These are phyloP conservation scores for Gouania willdenowi DNA, from an alignment of 2,797 vertebrate genomes.

Conservation along the genomic window DNA sequence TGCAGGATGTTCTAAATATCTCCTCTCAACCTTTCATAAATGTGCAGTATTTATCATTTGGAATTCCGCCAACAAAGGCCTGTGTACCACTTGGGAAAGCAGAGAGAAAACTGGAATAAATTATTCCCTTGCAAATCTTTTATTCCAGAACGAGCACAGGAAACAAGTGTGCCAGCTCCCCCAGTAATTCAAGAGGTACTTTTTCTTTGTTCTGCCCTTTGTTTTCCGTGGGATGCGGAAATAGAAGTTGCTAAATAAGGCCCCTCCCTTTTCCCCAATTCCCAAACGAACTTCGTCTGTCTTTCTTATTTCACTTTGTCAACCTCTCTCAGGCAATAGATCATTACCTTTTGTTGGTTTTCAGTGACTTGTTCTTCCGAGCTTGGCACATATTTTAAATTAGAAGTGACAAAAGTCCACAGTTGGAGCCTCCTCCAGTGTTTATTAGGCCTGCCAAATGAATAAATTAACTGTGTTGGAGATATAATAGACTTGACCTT, in stretches of 20 bases:
- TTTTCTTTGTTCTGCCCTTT: slow-evolving; percentile 75
- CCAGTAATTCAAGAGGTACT: slow-evolving; percentile 72
- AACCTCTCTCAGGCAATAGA: slow-evolving; percentile 47
- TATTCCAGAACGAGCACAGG: slow-evolving; percentile 64
- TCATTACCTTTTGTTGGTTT: slow-evolving; percentile 68
- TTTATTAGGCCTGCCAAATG: slow-evolving; percentile 68
- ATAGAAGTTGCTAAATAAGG: slow-evolving; percentile 74
- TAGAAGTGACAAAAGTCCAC: slow-evolving; percentile 58
- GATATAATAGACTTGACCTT: slow-evolving; percentile 75
- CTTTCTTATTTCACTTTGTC: slow-evolving; percentile 31
- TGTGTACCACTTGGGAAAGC: slow-evolving; percentile 59
- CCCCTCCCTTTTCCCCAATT: slow-evolving; percentile 51
- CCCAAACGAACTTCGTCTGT: slow-evolving; percentile 44
- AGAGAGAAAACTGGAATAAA: slow-evolving; percentile 67
- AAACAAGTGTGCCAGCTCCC: slow-evolving; percentile 79
- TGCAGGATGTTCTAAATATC: slow-evolving; percentile 61
- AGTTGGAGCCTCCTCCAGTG: slow-evolving; percentile 30
- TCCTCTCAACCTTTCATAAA: slow-evolving; percentile 69
- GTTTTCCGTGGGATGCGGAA: slow-evolving; percentile 64
- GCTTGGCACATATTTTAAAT: slow-evolving; percentile 60
- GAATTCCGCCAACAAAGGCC: slow-evolving; percentile 63
- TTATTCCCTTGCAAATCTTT: slow-evolving; percentile 72
- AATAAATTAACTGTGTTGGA: slow-evolving; percentile 63
- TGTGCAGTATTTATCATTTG: slow-evolving; percentile 71
- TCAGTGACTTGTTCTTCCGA: slow-evolving; percentile 26